Percentiles rank a stretch among this genome's conserved stretches.
phyloP scores from a whole-genome alignment of 2,888 invertebrate genomes.

The Octodonta nipae region DNA sequence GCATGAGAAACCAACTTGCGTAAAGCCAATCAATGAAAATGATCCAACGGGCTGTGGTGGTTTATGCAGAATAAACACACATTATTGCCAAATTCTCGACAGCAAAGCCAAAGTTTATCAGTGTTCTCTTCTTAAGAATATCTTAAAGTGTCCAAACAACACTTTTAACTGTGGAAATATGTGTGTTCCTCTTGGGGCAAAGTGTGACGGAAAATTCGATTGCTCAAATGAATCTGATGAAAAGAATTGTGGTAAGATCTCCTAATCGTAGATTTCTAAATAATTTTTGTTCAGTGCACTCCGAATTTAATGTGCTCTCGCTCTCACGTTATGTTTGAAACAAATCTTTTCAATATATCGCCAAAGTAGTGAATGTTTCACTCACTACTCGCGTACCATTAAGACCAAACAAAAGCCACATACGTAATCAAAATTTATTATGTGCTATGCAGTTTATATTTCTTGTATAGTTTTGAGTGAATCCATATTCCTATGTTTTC shows the following conservation, averaged over 20 bases:
- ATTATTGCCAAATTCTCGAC: conserved; percentile 50
- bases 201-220: conserved; percentile 60
- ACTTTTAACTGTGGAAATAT: conserved; percentile 63
- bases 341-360: no score
- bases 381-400: no score
- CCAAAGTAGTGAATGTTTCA: no score
- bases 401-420: no score
- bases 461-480: no score
- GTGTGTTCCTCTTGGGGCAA: conserved; percentile 49
- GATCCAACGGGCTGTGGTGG: conserved; percentile 50
- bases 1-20: conserved; percentile 25
- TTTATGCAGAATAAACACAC: conserved; percentile 47
- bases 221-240: conserved; percentile 66
- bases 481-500: no score
- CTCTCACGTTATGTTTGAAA: no score
- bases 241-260: conserved; percentile 52
- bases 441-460: no score
- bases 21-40: conserved; percentile 21
- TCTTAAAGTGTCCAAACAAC: conserved; percentile 46
- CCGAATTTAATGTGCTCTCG: no score
- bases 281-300: no score
- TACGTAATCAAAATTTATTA: no score
- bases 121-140: conserved; percentile 44
- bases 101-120: conserved; percentile 37
- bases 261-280: no score